These are phyloP conservation scores for Aythya baeri DNA, from an alignment of 2,113 vertebrate species.

Conservation along the genomic window DNA sequence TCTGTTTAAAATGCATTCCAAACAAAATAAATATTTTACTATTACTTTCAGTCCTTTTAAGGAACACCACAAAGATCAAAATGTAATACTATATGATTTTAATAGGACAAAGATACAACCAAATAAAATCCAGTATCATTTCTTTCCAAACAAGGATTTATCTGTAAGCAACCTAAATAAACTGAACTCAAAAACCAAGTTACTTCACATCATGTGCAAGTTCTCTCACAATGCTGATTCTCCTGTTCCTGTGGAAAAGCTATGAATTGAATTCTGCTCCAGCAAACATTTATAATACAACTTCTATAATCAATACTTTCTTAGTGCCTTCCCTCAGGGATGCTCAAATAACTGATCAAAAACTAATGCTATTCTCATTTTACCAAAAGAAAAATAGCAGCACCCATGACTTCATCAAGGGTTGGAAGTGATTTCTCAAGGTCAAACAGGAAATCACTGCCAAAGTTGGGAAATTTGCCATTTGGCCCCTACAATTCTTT, in stretches of 20 bases:
- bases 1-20: neutral
- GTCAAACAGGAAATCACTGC: neutral
- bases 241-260: neutral
- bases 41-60: neutral
- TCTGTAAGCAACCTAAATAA: neutral
- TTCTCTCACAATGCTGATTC: neutral
- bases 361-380: neutral
- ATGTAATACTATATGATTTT: neutral
- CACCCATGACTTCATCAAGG: neutral
- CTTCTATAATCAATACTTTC: neutral
- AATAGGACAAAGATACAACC: neutral
- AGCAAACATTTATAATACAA: neutral
- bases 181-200: neutral
- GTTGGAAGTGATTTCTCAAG: neutral
- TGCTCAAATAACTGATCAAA: slow-evolving; percentile 1
- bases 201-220: neutral
- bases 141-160: neutral
- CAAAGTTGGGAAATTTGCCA: neutral
- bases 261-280: neutral
- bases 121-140: neutral
- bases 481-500: neutral
- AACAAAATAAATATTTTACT: neutral
- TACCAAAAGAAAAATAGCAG: neutral
- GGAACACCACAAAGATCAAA: neutral
- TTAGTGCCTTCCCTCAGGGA: neutral